Percentiles rank a stretch among this genome's conserved stretches.
phyloP scores from a whole-genome alignment of 92 coral and sea anemone genomes.

The Parazoanthus darwini region DNA sequence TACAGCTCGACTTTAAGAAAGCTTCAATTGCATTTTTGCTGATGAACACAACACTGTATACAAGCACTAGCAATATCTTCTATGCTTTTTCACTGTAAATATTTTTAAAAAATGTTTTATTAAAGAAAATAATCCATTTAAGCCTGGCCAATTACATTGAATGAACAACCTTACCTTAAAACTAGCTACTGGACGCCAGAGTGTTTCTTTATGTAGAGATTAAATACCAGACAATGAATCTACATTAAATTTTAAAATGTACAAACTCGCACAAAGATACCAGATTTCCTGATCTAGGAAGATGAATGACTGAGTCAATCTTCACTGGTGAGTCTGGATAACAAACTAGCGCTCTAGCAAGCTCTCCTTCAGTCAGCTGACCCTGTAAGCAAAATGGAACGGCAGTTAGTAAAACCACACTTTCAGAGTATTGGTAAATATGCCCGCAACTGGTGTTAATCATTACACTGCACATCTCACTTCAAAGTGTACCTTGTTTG shows the following conservation, averaged over 20 bases:
- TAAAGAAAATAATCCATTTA: no score
- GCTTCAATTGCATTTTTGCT: no score
- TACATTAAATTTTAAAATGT: neutral
- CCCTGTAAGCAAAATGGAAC: neutral
- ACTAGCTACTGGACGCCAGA: neutral
- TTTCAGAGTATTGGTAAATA: no score
- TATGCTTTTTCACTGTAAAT: no score
- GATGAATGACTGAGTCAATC: constrained; percentile 23
- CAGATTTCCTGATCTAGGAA: constrained; percentile 34
- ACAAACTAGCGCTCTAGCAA: neutral
- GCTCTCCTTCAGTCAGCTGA: neutral
- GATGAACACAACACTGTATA: no score
- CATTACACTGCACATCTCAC: neutral
- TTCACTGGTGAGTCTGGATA: constrained; percentile 16
- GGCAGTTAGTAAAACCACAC: neutral
- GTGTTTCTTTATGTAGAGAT: neutral
- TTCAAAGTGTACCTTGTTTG: neutral
- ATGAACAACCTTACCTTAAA: neutral
- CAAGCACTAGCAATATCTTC: no score
- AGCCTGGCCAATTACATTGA: no score
- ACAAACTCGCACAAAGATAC: neutral
- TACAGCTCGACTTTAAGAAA: no score
- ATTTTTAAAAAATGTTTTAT: no score
- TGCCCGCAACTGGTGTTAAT: neutral
- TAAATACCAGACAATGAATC: neutral